Percentiles rank a stretch among this genome's conserved stretches.
Conservation (phyloP, 2,113 vertebrate genomes). For the Microtus ochrogaster region DNA sequence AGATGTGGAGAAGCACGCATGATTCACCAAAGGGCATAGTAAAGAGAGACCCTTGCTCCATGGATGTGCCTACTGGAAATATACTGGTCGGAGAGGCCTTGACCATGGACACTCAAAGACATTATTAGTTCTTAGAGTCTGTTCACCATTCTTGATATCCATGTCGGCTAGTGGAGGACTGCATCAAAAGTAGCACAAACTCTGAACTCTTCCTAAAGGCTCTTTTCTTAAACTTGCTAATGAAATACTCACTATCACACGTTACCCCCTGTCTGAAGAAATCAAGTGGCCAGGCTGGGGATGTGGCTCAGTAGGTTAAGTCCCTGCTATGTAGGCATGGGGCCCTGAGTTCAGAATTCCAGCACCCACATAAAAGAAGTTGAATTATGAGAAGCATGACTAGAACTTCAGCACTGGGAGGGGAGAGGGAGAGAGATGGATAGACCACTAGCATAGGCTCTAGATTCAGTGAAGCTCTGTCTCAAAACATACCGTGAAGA, state of each 20-base stretch:
- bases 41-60: neutral
- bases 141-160: neutral
- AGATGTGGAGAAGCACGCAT: neutral
- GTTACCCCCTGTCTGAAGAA: neutral
- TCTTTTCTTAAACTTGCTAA: neutral
- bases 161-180: neutral
- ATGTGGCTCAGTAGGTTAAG: neutral
- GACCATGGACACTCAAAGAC: neutral
- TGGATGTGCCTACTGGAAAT: neutral
- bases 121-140: neutral
- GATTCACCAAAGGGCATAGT: neutral
- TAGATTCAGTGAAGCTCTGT: neutral
- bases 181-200: neutral
- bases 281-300: neutral
- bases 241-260: neutral
- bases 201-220: neutral
- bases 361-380: no score
- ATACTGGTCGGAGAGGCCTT: neutral
- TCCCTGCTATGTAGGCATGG: neutral
- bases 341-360: neutral
- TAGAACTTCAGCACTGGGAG: neutral
- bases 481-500: neutral
- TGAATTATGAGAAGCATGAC: neutral
- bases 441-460: neutral
- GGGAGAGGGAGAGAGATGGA: no score